These are phyloP conservation scores for Stichodactyla mertensii DNA, from an alignment of 64 coral and sea anemone genomes.

Conservation along the genomic window DNA sequence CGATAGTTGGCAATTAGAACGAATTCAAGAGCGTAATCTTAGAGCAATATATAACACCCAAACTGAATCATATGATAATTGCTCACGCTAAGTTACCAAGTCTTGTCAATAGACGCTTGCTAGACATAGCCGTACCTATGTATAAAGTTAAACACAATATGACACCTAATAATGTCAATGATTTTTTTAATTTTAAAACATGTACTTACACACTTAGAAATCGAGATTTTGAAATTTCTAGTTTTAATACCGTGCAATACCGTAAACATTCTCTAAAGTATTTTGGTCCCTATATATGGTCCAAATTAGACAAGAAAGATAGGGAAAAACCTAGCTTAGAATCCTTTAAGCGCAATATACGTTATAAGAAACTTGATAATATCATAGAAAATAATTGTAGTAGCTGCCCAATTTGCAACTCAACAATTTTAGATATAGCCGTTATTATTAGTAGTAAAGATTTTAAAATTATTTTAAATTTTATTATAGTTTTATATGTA, in stretches of 20 bases:
- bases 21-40: no score
- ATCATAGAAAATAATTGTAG: no score
- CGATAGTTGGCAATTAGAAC: no score
- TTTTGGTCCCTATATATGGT: conserved; percentile 21
- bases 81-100: conserved; percentile 14
- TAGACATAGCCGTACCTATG: conserved; percentile 31
- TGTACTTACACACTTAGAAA: background rate
- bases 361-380: no score
- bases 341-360: no score
- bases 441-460: no score
- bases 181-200: background rate
- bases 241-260: conserved; percentile 14
- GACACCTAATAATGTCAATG: background rate
- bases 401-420: no score
- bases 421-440: no score
- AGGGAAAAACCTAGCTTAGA: conserved; percentile 12
- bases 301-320: background rate
- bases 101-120: conserved; percentile 12
- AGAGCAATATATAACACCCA: no score
- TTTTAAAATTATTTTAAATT: no score
- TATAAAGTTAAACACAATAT: conserved; percentile 40
- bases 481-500: no score
- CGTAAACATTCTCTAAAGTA: background rate
- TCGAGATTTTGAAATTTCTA: conserved; percentile 13
- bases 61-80: conserved; percentile 8